Evolutionary conservation across 2,113 vertebrate genomes (phyloP).

Genomic region (Boulengeromyrus knoepffleri): DNA sequence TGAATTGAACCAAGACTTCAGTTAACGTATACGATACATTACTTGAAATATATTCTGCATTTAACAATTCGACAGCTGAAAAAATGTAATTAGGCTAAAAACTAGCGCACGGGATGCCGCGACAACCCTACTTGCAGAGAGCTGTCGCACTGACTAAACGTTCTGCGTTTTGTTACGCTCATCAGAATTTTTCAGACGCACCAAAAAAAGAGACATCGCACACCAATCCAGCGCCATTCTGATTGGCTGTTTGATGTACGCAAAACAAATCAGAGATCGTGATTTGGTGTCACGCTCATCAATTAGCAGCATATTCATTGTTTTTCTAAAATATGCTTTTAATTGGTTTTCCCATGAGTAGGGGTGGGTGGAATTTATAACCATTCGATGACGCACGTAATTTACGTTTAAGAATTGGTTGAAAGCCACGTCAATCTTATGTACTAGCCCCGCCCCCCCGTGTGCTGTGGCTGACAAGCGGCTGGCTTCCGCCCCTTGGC

Average conservation of each 20-base stretch:
- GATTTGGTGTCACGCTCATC: slow-evolving; percentile 22
- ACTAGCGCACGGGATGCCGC: not conserved
- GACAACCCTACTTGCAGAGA: not conserved
- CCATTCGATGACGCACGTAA: slow-evolving; percentile 10
- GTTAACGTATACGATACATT: not conserved
- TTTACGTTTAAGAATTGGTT: slow-evolving; percentile 20
- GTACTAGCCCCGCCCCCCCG: slow-evolving; percentile 20
- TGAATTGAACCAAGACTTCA: not conserved
- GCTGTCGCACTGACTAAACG: not conserved
- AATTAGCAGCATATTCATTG: slow-evolving; percentile 13
- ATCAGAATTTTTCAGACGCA: not conserved
- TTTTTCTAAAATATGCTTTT: slow-evolving; percentile 24
- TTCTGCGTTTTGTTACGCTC: slow-evolving; percentile 23
- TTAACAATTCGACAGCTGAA: not conserved
- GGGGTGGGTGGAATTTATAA: slow-evolving; percentile 16
- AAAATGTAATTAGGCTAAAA: not conserved
- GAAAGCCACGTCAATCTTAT: not conserved
- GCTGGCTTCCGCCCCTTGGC: slow-evolving; percentile 37
- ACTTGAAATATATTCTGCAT: not conserved
- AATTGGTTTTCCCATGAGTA: slow-evolving; percentile 33
- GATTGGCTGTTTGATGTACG: slow-evolving; percentile 7
- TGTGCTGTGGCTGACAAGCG: slow-evolving; percentile 5
- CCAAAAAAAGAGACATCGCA: not conserved
- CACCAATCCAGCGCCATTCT: not conserved
- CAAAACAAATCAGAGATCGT: not conserved